phyloP scores from a whole-genome alignment of 2,888 invertebrate genomes.

The Rotaria macrura region DNA sequence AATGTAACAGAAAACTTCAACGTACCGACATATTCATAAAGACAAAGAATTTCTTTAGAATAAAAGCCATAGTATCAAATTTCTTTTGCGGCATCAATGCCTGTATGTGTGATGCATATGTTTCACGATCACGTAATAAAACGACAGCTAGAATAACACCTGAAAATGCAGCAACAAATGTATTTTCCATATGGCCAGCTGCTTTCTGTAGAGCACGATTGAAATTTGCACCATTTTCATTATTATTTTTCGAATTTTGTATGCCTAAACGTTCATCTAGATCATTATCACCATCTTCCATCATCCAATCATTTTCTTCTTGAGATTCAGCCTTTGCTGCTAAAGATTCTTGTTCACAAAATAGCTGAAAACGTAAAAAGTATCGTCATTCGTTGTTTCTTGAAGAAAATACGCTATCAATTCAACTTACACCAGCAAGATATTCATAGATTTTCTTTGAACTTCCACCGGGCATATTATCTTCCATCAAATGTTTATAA shows the following conservation, averaged over 20 bases:
- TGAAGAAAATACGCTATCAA: too few species aligned
- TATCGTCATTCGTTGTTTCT: too few species aligned
- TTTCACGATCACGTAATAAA: not conserved
- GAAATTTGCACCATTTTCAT: not conserved
- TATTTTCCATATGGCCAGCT: not conserved
- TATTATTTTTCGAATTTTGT: not conserved
- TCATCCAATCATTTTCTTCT: conserved; percentile 13
- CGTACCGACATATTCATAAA: not conserved
- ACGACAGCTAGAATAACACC: not conserved
- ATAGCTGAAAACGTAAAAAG: not conserved
- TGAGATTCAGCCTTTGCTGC: not conserved
- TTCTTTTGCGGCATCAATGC: not conserved
- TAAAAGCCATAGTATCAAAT: not conserved
- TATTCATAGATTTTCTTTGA: not conserved
- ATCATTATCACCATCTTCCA: not conserved
- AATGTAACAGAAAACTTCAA: not conserved
- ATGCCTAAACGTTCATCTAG: not conserved
- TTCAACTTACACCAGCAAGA: not conserved
- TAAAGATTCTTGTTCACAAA: not conserved
- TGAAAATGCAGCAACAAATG: not conserved
- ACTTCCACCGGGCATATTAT: not conserved
- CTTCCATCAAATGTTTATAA: not conserved
- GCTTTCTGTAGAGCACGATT: not conserved
- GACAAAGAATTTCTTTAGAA: not conserved
- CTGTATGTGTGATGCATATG: not conserved